Conservation (phyloP, 2,888 invertebrate species). For the Lasius fuliginosus region DNA sequence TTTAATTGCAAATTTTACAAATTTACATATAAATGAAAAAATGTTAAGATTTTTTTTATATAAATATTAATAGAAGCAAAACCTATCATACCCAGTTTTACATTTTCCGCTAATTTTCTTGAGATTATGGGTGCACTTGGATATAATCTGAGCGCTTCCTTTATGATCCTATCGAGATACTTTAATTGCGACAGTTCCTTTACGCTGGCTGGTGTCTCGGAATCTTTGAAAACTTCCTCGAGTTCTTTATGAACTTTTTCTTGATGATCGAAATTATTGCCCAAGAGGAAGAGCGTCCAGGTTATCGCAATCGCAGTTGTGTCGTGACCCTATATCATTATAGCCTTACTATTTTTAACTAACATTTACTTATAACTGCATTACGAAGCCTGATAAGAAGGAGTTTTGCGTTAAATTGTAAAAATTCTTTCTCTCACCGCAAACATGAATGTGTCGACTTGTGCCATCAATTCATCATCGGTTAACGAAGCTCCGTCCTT, state of each 20-base stretch:
- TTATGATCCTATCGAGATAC: slow-evolving; percentile 88
- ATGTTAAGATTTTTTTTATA: background rate
- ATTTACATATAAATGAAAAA: background rate
- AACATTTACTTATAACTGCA: background rate
- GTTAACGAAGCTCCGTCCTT: slow-evolving; percentile 88
- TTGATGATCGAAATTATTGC: slow-evolving; percentile 86
- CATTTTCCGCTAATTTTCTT: slow-evolving; percentile 86
- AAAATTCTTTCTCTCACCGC: slow-evolving; percentile 86
- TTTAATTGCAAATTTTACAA: background rate
- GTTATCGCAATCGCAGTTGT: slow-evolving; percentile 87
- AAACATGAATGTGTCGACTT: slow-evolving; percentile 92
- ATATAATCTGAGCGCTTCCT: slow-evolving; percentile 88
- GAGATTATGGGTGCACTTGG: slow-evolving; percentile 87
- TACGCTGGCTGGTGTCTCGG: slow-evolving; percentile 64
- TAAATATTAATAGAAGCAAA: background rate
- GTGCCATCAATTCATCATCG: slow-evolving; percentile 89
- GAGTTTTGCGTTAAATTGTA: background rate
- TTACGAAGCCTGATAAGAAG: background rate
- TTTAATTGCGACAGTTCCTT: slow-evolving; percentile 85
- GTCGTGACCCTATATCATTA: slow-evolving; percentile 86
- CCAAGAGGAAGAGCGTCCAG: slow-evolving; percentile 87
- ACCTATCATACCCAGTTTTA: slow-evolving; percentile 83
- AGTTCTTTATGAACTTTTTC: slow-evolving; percentile 87
- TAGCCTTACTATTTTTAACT: background rate
- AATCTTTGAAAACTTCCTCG: slow-evolving; percentile 83